These are phyloP conservation scores for Pentalonia nigronervosa DNA, from an alignment of 1,140 invertebrate genomes.

Conservation along the genomic window DNA sequence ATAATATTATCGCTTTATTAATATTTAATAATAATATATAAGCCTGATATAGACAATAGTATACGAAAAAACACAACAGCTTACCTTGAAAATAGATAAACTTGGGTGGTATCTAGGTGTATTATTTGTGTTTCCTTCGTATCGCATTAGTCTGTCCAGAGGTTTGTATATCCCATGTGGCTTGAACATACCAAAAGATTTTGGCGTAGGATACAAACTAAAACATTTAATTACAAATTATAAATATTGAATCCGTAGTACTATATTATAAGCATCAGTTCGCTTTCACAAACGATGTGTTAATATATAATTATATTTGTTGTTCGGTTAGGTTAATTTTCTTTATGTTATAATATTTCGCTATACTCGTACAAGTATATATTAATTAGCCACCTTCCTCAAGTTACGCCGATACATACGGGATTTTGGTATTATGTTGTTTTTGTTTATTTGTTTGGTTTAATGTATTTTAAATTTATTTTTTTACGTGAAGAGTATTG, in stretches of 20 bases:
- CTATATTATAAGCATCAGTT: no score
- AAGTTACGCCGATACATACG: background rate
- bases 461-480: background rate
- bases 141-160: constrained; percentile 22
- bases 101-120: constrained; percentile 6
- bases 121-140: background rate
- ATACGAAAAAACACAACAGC: background rate
- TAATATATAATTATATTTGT: background rate
- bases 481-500: background rate
- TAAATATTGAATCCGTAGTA: background rate
- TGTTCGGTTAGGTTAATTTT: background rate
- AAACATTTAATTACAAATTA: background rate
- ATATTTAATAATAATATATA: background rate
- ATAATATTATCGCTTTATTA: background rate
- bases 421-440: background rate
- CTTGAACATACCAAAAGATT: background rate
- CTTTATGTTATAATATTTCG: background rate
- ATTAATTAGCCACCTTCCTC: background rate
- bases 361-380: background rate
- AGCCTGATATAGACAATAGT: background rate
- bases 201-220: background rate
- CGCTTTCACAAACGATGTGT: background rate
- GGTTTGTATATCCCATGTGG: constrained; percentile 1
- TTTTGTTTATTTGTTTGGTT: background rate
- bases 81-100: constrained; percentile 26